A percentile compares a stretch with the other conserved stretches of the same genome.
Evolutionary conservation across 1,140 invertebrate species (phyloP).

Genomic region (Dinoponera quadriceps): DNA sequence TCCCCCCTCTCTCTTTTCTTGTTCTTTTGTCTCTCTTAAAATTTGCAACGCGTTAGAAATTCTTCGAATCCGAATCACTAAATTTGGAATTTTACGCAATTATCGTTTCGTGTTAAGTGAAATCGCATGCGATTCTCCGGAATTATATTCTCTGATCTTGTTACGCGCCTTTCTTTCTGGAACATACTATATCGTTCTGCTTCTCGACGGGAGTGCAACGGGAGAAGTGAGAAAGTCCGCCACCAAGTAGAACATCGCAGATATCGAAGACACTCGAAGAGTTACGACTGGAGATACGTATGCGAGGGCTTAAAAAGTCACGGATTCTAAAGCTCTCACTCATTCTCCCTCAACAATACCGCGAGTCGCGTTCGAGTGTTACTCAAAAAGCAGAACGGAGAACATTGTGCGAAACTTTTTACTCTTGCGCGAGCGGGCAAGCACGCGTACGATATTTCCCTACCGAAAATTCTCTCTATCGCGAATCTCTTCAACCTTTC

Average conservation of each 20-base stretch:
- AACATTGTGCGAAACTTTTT: slow-evolving; percentile 33
- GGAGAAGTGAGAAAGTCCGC: slow-evolving; percentile 21
- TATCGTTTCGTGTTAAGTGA: background rate
- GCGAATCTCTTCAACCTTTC: slow-evolving; percentile 38
- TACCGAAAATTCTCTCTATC: slow-evolving; percentile 46
- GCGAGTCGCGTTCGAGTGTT: slow-evolving; percentile 21
- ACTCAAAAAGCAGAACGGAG: slow-evolving; percentile 37
- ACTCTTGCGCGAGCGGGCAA: background rate
- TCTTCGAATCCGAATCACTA: background rate
- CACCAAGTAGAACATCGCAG: slow-evolving; percentile 7
- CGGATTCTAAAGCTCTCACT: slow-evolving; percentile 27
- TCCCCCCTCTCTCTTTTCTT: no score
- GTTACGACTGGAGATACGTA: slow-evolving; percentile 36
- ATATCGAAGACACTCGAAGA: slow-evolving; percentile 37
- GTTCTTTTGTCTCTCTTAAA: no score
- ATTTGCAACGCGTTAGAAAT: background rate
- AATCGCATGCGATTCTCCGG: background rate
- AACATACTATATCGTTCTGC: background rate
- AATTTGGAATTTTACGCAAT: background rate
- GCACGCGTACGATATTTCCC: slow-evolving; percentile 24
- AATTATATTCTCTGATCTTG: background rate
- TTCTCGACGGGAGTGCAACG: background rate
- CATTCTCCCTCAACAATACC: slow-evolving; percentile 21
- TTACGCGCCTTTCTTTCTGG: background rate
- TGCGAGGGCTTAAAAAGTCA: slow-evolving; percentile 18